Percentiles rank a stretch among this genome's conserved stretches.
phyloP scores from a whole-genome alignment of 2,797 vertebrate genomes.

The Eulemur mongoz region DNA sequence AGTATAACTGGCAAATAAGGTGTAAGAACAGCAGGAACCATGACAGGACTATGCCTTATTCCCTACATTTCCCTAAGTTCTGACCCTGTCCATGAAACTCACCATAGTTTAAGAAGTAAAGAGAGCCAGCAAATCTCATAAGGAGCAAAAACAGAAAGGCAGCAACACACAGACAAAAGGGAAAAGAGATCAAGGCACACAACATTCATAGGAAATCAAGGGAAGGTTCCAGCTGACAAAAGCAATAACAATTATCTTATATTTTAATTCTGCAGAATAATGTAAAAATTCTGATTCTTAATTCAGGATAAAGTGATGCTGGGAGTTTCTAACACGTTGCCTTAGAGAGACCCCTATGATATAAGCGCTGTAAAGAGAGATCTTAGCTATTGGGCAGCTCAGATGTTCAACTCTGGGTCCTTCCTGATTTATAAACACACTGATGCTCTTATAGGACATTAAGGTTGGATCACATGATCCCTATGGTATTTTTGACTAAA shows the following conservation, averaged over 20 bases:
- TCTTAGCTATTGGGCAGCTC: neutral
- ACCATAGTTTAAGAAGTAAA: neutral
- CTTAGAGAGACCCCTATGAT: neutral
- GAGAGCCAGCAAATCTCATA: neutral
- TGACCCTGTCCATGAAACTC: neutral
- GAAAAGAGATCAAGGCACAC: neutral
- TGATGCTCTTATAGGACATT: neutral
- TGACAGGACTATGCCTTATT: neutral
- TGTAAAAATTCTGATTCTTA: neutral
- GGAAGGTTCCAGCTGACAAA: neutral
- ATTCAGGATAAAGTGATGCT: neutral
- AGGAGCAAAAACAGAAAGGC: neutral
- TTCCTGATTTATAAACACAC: neutral
- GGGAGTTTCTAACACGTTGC: neutral
- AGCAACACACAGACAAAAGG: neutral
- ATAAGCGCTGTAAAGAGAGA: neutral
- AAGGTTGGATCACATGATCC: neutral
- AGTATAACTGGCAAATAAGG: too few species aligned
- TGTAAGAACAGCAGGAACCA: neutral
- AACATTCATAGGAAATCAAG: neutral
- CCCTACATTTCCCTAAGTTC: neutral
- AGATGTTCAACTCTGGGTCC: neutral
- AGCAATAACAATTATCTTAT: neutral
- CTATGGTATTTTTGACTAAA: neutral
- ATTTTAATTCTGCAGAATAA: neutral